These are phyloP conservation scores for Spheniscus mendiculus DNA, from an alignment of 2,113 vertebrate genomes.

Conservation along the genomic window DNA sequence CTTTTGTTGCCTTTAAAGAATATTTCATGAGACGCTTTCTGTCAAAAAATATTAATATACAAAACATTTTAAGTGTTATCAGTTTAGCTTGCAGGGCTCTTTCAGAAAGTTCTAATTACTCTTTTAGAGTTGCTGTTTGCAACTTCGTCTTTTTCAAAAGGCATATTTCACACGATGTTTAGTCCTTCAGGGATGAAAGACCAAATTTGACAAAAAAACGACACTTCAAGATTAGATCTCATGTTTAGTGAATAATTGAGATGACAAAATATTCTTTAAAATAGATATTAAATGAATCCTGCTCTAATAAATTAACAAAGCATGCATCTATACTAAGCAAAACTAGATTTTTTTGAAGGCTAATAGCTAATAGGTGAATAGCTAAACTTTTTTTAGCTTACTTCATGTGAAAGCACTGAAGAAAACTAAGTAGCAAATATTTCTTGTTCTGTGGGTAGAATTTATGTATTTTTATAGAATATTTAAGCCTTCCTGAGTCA, in stretches of 20 bases:
- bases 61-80: background rate
- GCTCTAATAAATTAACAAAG: background rate
- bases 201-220: background rate
- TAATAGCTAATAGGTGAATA: background rate
- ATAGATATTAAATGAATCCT: background rate
- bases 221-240: background rate
- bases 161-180: background rate
- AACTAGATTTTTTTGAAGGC: background rate
- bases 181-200: background rate
- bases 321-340: background rate
- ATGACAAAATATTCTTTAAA: background rate
- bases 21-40: background rate
- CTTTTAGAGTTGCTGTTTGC: background rate
- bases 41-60: background rate
- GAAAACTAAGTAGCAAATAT: background rate
- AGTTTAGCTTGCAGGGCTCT: background rate
- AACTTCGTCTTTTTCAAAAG: background rate
- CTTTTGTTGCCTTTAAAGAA: background rate
- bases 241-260: background rate
- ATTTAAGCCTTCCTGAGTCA: background rate
- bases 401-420: background rate
- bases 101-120: background rate
- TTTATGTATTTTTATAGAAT: background rate
- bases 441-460: background rate
- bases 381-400: background rate